Base-by-base conservation (phyloP, 2,113 vertebrate species). In the Mesitornis unicolor region DNA sequence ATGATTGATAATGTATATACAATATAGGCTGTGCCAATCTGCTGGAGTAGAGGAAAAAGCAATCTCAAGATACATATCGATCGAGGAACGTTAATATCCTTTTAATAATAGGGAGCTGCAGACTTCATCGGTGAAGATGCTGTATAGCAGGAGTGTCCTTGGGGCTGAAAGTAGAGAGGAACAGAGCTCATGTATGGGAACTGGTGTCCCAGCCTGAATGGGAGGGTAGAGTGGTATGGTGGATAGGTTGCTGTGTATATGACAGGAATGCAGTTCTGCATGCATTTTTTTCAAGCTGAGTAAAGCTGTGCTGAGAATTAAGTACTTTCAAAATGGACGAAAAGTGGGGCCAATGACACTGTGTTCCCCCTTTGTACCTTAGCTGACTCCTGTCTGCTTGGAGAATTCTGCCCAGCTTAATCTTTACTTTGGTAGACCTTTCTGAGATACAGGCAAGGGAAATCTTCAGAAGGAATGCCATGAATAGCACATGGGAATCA, bases 341-440 rank as follows among this genome's bases (percentile, higher is more conserved):
- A 26, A 60, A 10, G 17, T 0, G 3, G 8, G n/a, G 45, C 42
- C 11, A 0, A 1, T 31, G 78, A 26, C 20, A 4, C 16, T 0
- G 7, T 5, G 25, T 17, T 36, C 61, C 67, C 36, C 21, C 0
- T 0, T n/a, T 29, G 7, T 10, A n/a, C 38, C 53, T 63, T 29
- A 47, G 38, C 38, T 67, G 54, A 11, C 16, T 88, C 50, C 35
- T 26, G 0, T 25, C 36, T 86, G 64, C 45, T 15, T 25, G 26
- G 65, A 68, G 65, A 64, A 8, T 81, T 87, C 81, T 38, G 61
- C 47, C 20, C 29, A 40, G 33, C 35, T 63, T 50, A 25, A 11
- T 10, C 38, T 57, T 47, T 63, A 64, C 65, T 91, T 85, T 79
- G 38, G 60, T 76, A 18, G 74, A 61, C 53, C 40, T 56, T 79